These are phyloP conservation scores for Drosophila jambulina DNA, from an alignment of 1,140 invertebrate species.

Conservation along the genomic window DNA sequence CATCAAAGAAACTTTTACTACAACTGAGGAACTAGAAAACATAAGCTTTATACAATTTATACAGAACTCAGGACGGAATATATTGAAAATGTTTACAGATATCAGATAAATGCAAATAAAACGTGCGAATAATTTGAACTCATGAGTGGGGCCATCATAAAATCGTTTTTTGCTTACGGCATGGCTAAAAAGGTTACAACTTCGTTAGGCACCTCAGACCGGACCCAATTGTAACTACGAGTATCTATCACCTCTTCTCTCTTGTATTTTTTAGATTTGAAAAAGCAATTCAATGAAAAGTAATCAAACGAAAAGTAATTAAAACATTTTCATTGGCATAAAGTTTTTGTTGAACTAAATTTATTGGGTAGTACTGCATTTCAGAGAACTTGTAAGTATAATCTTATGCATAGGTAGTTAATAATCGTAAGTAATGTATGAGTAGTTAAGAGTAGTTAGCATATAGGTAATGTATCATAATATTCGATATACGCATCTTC, in stretches of 20 bases:
- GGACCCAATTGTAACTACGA: slow-evolving; percentile 81
- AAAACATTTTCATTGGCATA: slow-evolving; percentile 82
- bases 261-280: slow-evolving; percentile 33
- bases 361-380: slow-evolving; percentile 85
- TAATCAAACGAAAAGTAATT: slow-evolving; percentile 76
- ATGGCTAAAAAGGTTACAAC: slow-evolving; percentile 74
- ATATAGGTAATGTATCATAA: slow-evolving; percentile 61
- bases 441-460: slow-evolving; percentile 61
- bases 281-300: slow-evolving; percentile 81
- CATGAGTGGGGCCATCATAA: slow-evolving; percentile 74
- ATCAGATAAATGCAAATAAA: slow-evolving; percentile 70
- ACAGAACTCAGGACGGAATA: slow-evolving; percentile 27
- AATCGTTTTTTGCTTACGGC: slow-evolving; percentile 79
- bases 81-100: slow-evolving; percentile 41
- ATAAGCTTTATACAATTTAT: slow-evolving; percentile 24
- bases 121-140: slow-evolving; percentile 68
- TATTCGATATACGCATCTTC: slow-evolving; percentile 53
- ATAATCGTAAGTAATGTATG: slow-evolving; percentile 62
- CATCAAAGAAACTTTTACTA: slow-evolving; percentile 83
- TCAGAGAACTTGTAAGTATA: slow-evolving; percentile 74
- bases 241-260: slow-evolving; percentile 50
- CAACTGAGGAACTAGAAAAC: slow-evolving; percentile 59
- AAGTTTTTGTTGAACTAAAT: slow-evolving; percentile 85
- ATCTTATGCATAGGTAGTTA: slow-evolving; percentile 76
- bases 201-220: slow-evolving; percentile 73